Evolutionary conservation across 1,140 invertebrate genomes (phyloP), one percentile per base, ranked within the genome.

Genomic region (Drosophila subpulchrella): DNA sequence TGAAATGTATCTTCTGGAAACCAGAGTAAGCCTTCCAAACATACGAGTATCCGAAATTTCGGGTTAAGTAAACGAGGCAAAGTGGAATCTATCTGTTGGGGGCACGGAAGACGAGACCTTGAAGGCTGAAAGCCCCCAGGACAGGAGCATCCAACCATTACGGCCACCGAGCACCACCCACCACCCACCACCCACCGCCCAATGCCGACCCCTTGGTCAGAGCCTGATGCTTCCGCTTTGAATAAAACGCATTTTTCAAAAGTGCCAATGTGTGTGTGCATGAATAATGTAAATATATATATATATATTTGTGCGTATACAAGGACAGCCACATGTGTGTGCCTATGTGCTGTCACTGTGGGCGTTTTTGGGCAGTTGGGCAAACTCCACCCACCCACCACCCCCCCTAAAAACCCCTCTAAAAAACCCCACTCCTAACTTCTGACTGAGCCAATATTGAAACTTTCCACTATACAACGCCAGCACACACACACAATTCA

Each of bases 241-340:
- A 70, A 84, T 84, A 84, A 84, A 84, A 85, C 79, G 83, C 79
- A 86, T 86, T 86, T 86, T 82, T 85, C 81, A 85, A 80, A 81
- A 81, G 67, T 55, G 75, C 74, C 78, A 42, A 60, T 57, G 63
- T 63, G 63, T 84, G 65, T 78, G 71, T 75, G 70, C 72, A 88
- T 86, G 57, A 89, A 79, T 82, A 79, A 85, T 83, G 84, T 77
- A 88, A 63, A 83, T 73, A 81, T 48, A 11, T 15, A 24, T 48
- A 8, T 12, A 34, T 34, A 32, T 32, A 7, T 32, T 32, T 32
- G 32, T 34, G 8, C 32, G 8, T 46, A 8, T 10, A 17, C 24
- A n/a, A 50, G 53, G 39, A 17, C 41, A 47, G 12, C 6, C 34
- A 36, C 54, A 53, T 41, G 65, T 47, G 57, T 70, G 39, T 57